Evolutionary conservation across 64 coral and sea anemone species (phyloP).

Genomic region (Dendronephthya gigantea): DNA sequence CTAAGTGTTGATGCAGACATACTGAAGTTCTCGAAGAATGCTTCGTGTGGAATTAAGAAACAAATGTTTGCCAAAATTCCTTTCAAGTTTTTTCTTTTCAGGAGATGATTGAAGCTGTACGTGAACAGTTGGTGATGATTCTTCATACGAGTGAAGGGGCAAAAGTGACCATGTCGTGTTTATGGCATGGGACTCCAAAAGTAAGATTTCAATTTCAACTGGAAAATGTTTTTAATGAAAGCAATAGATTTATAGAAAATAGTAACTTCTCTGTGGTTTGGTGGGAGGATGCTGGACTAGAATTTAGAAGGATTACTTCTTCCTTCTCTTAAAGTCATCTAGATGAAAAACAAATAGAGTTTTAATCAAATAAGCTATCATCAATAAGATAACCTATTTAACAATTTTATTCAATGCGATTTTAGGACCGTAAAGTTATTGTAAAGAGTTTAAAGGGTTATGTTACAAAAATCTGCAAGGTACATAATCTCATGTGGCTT

Average conservation of each 20-base stretch:
- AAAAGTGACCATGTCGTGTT: slow-evolving; percentile 70
- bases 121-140: slow-evolving; percentile 56
- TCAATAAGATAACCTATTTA: too few species aligned
- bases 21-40: too few species aligned
- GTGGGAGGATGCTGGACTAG: too few species aligned
- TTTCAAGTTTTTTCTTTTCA: not conserved
- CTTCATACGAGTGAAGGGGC: slow-evolving; percentile 87
- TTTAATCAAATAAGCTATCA: too few species aligned
- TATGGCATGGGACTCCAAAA: slow-evolving; percentile 81
- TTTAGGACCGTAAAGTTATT: slow-evolving; percentile 85
- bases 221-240: not conserved
- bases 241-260: too few species aligned
- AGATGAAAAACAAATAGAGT: too few species aligned
- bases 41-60: too few species aligned
- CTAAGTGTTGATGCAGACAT: too few species aligned
- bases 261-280: too few species aligned
- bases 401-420: not conserved
- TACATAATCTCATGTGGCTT: not conserved
- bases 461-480: slow-evolving; percentile 70
- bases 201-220: slow-evolving; percentile 1
- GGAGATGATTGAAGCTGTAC: slow-evolving; percentile 78
- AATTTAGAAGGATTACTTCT: too few species aligned
- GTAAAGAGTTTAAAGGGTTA: slow-evolving; percentile 82
- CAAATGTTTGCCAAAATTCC: too few species aligned
- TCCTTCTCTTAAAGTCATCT: too few species aligned